These are phyloP conservation scores for Elephantulus edwardii DNA, from an alignment of 2,113 vertebrate genomes.

Conservation along the genomic window DNA sequence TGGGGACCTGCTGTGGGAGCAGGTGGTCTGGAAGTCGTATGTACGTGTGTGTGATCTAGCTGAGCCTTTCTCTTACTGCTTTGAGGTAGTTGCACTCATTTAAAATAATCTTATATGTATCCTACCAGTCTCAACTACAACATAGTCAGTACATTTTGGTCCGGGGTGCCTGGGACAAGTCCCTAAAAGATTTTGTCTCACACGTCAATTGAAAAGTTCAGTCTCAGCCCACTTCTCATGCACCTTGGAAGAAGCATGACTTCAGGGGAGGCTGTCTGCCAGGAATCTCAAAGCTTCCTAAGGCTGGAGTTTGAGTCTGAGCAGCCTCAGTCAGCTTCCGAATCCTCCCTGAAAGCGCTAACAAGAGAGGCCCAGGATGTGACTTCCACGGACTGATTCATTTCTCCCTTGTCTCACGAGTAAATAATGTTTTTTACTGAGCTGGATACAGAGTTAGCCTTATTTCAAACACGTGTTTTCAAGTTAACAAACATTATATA, in stretches of 20 bases:
- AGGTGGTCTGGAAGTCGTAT: background rate
- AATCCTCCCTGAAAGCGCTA: background rate
- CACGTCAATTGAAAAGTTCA: background rate
- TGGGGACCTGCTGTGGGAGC: background rate
- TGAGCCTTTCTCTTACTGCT: background rate
- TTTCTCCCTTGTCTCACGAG: background rate
- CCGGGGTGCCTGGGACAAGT: background rate
- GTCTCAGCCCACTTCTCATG: background rate
- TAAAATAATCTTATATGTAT: background rate
- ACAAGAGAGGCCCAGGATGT: background rate
- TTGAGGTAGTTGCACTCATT: constrained; percentile 8
- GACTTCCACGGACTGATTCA: background rate
- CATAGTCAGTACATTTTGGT: background rate
- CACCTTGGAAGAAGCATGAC: background rate
- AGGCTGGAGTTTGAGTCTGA: background rate
- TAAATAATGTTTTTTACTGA: too few species aligned
- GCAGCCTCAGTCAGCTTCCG: background rate
- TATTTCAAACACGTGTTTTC: background rate
- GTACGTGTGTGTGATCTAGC: background rate
- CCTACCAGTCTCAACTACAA: background rate
- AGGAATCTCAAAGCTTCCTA: background rate
- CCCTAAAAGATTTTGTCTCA: background rate
- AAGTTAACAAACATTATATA: background rate
- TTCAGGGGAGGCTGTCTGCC: background rate
- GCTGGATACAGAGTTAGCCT: constrained; percentile 2